Percentiles rank a stretch among this genome's conserved stretches.
These are phyloP conservation scores for Dascyllus trimaculatus DNA, from an alignment of 2,113 vertebrate genomes.

Conservation along the genomic window DNA sequence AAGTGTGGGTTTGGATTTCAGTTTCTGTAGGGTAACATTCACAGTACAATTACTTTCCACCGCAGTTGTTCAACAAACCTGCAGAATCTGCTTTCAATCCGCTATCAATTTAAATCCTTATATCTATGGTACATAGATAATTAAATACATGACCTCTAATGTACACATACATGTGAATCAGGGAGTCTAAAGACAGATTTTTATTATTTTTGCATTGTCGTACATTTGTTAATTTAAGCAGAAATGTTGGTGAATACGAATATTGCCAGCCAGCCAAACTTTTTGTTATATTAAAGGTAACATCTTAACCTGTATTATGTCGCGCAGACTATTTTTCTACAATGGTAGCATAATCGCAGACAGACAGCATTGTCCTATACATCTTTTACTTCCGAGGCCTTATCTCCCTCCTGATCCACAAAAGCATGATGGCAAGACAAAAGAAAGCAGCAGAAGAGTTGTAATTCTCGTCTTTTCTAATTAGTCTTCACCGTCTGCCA, in stretches of 20 bases:
- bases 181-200: not conserved
- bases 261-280: conserved; percentile 4
- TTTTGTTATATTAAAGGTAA: conserved; percentile 9
- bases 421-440: conserved; percentile 30
- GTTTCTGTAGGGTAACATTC: not conserved
- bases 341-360: not conserved
- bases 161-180: not conserved
- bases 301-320: conserved; percentile 17
- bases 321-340: not conserved
- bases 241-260: not conserved
- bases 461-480: conserved; percentile 53
- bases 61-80: not conserved
- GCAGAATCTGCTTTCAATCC: not conserved
- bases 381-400: not conserved
- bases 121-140: not conserved
- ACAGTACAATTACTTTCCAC: not conserved
- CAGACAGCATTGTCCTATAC: conserved; percentile 23
- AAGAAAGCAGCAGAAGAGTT: not conserved
- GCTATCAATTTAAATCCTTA: not conserved
- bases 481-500: conserved; percentile 48
- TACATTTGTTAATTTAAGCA: conserved; percentile 21
- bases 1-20: not conserved
- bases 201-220: conserved; percentile 9
- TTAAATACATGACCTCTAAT: not conserved
- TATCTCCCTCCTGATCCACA: conserved; percentile 31